phyloP scores from a whole-genome alignment of 2,888 invertebrate species.

The Leucania comma region DNA sequence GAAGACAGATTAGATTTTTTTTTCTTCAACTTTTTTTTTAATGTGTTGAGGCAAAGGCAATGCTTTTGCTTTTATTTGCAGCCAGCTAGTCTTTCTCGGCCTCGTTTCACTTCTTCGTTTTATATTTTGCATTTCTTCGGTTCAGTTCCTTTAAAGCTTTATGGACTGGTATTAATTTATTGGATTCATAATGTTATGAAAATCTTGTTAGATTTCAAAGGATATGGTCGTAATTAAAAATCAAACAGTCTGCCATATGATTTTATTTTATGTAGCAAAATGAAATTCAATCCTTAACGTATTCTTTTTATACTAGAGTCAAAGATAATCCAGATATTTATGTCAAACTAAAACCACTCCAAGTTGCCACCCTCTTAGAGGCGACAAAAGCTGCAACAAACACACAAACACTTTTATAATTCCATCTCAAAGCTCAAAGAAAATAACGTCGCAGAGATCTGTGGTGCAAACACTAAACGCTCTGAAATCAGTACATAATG shows the following conservation, averaged over 20 bases:
- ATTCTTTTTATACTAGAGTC: background rate
- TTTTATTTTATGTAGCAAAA: background rate
- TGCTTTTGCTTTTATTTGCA: slow-evolving; percentile 48
- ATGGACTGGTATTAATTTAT: slow-evolving; percentile 54
- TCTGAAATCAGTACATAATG: slow-evolving; percentile 86
- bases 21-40: slow-evolving; percentile 31
- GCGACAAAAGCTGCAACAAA: slow-evolving; percentile 33
- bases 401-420: slow-evolving; percentile 57
- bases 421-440: slow-evolving; percentile 59
- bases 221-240: background rate
- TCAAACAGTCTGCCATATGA: background rate
- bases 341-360: slow-evolving; percentile 15
- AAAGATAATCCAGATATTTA: slow-evolving; percentile 14
- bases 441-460: slow-evolving; percentile 48
- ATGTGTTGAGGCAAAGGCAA: slow-evolving; percentile 44
- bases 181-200: slow-evolving; percentile 34
- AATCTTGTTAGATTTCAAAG: background rate
- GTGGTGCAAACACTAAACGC: slow-evolving; percentile 75
- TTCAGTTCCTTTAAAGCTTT: slow-evolving; percentile 45
- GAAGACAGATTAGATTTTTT: slow-evolving; percentile 54
- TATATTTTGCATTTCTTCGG: slow-evolving; percentile 54
- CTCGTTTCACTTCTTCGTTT: slow-evolving; percentile 41
- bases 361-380: slow-evolving; percentile 25
- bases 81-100: slow-evolving; percentile 38
- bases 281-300: background rate